Base-by-base conservation (phyloP, 2,113 vertebrate genomes). In the Acrocephalus kingi region DNA sequence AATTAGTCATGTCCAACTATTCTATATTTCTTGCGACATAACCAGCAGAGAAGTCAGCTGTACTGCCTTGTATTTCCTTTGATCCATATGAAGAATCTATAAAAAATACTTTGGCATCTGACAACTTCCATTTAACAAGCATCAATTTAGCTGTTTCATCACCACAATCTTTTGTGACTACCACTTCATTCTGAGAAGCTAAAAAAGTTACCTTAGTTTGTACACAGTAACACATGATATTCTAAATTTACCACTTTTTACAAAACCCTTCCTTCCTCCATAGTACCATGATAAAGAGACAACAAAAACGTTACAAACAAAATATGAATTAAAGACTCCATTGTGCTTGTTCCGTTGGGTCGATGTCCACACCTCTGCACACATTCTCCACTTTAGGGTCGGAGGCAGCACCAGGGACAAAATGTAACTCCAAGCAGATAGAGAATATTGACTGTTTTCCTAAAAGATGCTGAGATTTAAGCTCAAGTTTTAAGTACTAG, bases 371-470 rank as follows among this genome's bases (percentile, higher is more conserved):
- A 61, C 4, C 17, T 72, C 21, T 14, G 23, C 35, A 76, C 9
- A 18, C 13, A 6, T 68, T 55, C 49, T 68, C 63, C 49, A 64
- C 5, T 45, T 73, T 15, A 22, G 23, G 10, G 17, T 79, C 49
- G 19, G 5, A 64, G 6, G 22, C 23, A 73, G 33, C 39, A 76
- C 7, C 45, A 87, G 20, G 25, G 37, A 72, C 52, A 87, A 89
- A 58, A 86, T 0, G 0, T 19, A 93, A 83, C 13, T 66, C 27
- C 22, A 80, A 23, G 33, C 4, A 59, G 30, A 51, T 1, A 17
- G 3, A 78, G 13, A 72, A 46, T 20, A 64, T 6, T 39, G 45
- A 17, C 16, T 25, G 23, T 13, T 81, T 77, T 74, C 67, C 12
- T 35, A 59, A 64, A 8, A 35, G 25, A 74, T 69, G 33, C 55